A percentile compares a stretch with the other conserved stretches of the same genome.
phyloP scores from a whole-genome alignment of 2,113 vertebrate species.

The Meles meles region DNA sequence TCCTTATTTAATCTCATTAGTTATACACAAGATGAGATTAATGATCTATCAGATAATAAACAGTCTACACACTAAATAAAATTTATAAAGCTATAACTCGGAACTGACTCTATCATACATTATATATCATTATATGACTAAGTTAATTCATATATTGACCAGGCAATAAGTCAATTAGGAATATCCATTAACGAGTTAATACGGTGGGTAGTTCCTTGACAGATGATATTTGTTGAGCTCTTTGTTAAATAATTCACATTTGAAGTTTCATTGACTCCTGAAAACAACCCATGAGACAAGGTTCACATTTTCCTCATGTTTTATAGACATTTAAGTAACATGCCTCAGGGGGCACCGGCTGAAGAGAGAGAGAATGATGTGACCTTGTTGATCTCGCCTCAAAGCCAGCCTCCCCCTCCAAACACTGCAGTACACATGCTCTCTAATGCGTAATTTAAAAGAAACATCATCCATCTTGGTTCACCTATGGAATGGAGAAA shows the following conservation, averaged over 20 bases:
- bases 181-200: neutral
- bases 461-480: neutral
- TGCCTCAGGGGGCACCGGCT: neutral
- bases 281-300: neutral
- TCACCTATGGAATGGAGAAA: neutral
- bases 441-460: neutral
- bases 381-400: neutral
- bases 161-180: neutral
- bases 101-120: neutral
- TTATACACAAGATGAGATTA: neutral
- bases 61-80: neutral
- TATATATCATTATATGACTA: neutral
- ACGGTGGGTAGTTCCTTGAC: neutral
- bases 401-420: neutral
- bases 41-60: neutral
- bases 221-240: neutral
- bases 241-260: conserved; percentile 8
- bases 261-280: neutral
- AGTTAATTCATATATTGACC: conserved; percentile 14
- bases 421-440: neutral
- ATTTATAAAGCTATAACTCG: neutral
- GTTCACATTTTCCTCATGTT: neutral
- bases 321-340: neutral
- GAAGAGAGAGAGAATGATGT: neutral
- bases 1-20: neutral